Base-by-base conservation (phyloP, 2,113 vertebrate species). In the Sinocyclocheilus rhinocerous region DNA sequence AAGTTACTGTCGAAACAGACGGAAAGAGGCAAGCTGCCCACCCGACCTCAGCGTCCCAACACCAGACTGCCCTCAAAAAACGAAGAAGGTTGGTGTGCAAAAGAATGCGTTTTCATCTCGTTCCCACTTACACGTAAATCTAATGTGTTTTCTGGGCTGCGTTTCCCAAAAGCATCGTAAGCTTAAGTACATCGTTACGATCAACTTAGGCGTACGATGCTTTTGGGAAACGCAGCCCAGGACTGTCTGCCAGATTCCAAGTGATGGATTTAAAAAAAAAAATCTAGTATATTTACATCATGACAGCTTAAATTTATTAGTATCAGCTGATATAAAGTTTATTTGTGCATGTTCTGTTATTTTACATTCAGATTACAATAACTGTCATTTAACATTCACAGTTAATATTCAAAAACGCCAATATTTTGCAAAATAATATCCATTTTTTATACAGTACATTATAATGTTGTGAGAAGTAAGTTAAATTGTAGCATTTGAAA, bases 1-100 rank as follows among this genome's bases (percentile, higher is more conserved):
- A 99, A 99, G 87, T 96, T 99, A 36, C 96, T 99, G 89, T 97
- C 97, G 76, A 99, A 99, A 89, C 98, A 96, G 88, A 94, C 95
- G 22, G 89, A 96, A 90, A 98, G 98, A 94, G 93, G 90, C 87
- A 98, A 99, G 92, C 96, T 96, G 86, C 91, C 86, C 3, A 92
- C 94, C 80, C 96, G 98, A 73, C 85, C 92, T 61, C 94, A 94
- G 85, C 96, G 97, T 84, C 95, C 92, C 85, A 92, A 93, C 89
- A 93, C 91, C 91, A 95, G 97, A 75, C 95, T 95, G 91, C 93
- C 96, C 81, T 90, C 95, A 4, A 99, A 96, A 52, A 96, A 93
- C 86, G 97, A 97, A 85, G 96, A 97, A 92, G 97, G 97, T 98
- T 94, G 29, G 69, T 4, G 18, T 42, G 10, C 70, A 73, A 24